Evolutionary conservation across 2,888 invertebrate genomes (phyloP).

Genomic region (Pristionchus japonicus): DNA sequence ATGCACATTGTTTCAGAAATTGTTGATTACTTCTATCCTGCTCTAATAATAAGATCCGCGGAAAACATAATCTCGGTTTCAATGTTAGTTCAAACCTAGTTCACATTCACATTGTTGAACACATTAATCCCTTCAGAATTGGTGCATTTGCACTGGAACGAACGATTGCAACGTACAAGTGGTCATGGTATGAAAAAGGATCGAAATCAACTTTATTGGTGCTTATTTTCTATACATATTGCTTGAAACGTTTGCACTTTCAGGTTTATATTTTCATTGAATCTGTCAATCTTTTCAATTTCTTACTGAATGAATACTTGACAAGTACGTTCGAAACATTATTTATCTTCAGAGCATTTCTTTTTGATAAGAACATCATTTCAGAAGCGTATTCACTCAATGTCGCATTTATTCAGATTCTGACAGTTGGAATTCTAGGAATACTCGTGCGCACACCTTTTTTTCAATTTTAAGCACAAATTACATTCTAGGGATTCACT

Average conservation of each 20-base stretch:
- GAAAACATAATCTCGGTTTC: neutral
- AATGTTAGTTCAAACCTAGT: neutral
- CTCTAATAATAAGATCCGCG: neutral
- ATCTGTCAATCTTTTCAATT: neutral
- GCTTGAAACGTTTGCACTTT: neutral
- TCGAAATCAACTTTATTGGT: neutral
- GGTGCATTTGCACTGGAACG: neutral
- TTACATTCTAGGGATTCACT: neutral
- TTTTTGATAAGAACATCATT: neutral
- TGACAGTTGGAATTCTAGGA: neutral
- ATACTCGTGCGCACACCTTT: neutral
- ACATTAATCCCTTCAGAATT: neutral
- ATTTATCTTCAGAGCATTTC: no score
- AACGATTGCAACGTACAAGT: neutral
- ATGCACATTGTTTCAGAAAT: neutral
- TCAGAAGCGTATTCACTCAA: neutral
- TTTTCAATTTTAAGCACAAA: neutral
- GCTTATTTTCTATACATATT: neutral
- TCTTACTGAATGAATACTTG: neutral
- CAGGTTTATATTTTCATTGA: neutral
- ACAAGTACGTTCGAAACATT: neutral
- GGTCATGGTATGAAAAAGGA: conserved; percentile 11
- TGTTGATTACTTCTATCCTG: neutral
- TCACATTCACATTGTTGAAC: no score
- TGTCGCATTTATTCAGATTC: neutral